phyloP scores from a whole-genome alignment of 1,140 invertebrate genomes.

The Marisa cornuarietis region DNA sequence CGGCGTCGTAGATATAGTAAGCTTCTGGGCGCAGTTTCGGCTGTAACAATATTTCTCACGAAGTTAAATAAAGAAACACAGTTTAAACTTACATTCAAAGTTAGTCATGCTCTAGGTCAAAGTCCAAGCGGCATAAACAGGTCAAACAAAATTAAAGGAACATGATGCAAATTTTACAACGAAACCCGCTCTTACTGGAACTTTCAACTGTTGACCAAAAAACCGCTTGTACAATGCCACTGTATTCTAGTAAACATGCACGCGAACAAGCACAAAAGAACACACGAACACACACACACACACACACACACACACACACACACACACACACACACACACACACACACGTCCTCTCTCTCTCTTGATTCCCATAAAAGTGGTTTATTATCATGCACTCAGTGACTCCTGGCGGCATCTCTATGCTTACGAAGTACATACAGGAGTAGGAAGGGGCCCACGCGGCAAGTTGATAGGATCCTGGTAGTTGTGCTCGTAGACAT shows the following conservation, averaged over 20 bases:
- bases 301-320: neutral
- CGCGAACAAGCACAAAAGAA: neutral
- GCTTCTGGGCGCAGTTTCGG: constrained; percentile 43
- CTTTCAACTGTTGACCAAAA: too few species aligned
- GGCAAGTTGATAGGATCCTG: constrained; percentile 39
- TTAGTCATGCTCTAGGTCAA: neutral
- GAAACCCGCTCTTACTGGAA: too few species aligned
- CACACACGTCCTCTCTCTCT: too few species aligned
- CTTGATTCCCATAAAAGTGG: neutral
- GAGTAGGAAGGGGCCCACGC: neutral
- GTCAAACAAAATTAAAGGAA: neutral
- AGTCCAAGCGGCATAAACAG: neutral
- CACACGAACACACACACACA: neutral
- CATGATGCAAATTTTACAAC: too few species aligned
- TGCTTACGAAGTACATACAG: neutral
- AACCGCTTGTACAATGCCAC: too few species aligned
- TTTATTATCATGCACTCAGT: neutral
- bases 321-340: neutral
- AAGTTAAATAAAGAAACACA: neutral
- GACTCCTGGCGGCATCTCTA: neutral
- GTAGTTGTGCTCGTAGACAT: constrained; percentile 37
- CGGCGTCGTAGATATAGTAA: constrained; percentile 58
- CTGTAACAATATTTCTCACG: neutral
- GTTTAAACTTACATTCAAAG: neutral
- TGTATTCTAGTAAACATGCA: neutral